A percentile compares a stretch with the other conserved stretches of the same genome.
phyloP scores from a whole-genome alignment of 2,888 invertebrate species.

The Lumbricus terrestris region DNA sequence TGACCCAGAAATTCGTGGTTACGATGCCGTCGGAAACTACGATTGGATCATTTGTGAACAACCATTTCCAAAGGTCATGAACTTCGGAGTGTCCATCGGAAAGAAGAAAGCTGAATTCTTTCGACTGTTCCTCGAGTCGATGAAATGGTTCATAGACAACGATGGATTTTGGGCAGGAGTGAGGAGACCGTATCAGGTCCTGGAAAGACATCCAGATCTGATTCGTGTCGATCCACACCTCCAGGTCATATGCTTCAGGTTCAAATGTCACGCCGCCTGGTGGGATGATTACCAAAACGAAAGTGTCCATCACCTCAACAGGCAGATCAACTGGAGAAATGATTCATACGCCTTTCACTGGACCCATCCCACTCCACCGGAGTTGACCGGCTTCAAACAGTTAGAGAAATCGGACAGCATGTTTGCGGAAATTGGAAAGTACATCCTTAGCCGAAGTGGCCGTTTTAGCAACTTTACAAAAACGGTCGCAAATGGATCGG shows the following conservation, averaged over 20 bases:
- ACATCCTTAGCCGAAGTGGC: too few relatives aligned
- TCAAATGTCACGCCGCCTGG: slow-evolving; percentile 49
- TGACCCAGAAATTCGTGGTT: too few relatives aligned
- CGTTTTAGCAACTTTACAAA: too few relatives aligned
- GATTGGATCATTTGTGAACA: slow-evolving; percentile 47
- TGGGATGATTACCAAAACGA: slow-evolving; percentile 42
- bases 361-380: slow-evolving; percentile 49
- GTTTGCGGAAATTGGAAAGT: too few relatives aligned
- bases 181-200: slow-evolving; percentile 38
- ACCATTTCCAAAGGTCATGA: too few relatives aligned
- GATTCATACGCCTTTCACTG: slow-evolving; percentile 50
- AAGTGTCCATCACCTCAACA: slow-evolving; percentile 38
- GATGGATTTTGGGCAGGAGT: slow-evolving; percentile 36
- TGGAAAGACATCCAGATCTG: too few relatives aligned
- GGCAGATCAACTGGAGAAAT: slow-evolving; percentile 42
- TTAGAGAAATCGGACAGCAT: too few relatives aligned
- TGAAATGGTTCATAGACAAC: slow-evolving; percentile 34
- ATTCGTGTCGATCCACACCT: too few relatives aligned
- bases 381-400: slow-evolving; percentile 38
- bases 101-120: slow-evolving; percentile 38
- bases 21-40: slow-evolving; percentile 47
- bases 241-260: slow-evolving; percentile 47
- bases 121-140: slow-evolving; percentile 36
- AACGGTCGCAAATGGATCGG: too few relatives aligned
- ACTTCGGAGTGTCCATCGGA: slow-evolving; percentile 39